phyloP scores from a whole-genome alignment of 2,797 vertebrate genomes.

The Odontamblyopus lacepedii region DNA sequence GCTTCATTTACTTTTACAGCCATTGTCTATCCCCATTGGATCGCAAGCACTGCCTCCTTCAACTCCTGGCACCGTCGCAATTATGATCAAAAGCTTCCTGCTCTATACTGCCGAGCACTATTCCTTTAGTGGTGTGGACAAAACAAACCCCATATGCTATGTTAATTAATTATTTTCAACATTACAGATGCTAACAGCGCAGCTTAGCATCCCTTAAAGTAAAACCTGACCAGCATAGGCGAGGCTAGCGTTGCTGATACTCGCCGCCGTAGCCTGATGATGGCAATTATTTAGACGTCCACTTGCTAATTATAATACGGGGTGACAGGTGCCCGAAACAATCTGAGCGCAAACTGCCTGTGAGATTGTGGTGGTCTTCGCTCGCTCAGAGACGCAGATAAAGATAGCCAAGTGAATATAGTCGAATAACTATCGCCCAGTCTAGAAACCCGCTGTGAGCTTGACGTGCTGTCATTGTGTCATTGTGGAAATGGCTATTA shows the following conservation, averaged over 20 bases:
- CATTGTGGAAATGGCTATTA: too few species aligned
- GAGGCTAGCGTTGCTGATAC: conserved; percentile 56
- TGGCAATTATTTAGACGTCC: conserved; percentile 76
- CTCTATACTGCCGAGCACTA: conserved; percentile 24
- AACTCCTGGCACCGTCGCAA: conserved; percentile 57
- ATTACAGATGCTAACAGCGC: conserved; percentile 61
- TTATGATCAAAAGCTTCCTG: conserved; percentile 61
- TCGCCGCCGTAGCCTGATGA: conserved; percentile 61
- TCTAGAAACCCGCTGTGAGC: too few species aligned
- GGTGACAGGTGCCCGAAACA: conserved; percentile 78
- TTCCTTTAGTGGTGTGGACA: conserved; percentile 57
- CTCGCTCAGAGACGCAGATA: conserved; percentile 59
- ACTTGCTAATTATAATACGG: conserved; percentile 74
- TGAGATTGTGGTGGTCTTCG: conserved; percentile 61
- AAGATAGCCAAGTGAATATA: conserved; percentile 57
- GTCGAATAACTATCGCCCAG: too few species aligned
- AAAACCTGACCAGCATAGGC: conserved; percentile 50
- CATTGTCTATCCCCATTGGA: conserved; percentile 49
- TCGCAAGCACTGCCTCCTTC: conserved; percentile 52
- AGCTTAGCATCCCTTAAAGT: conserved; percentile 67
- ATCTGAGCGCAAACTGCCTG: conserved; percentile 67
- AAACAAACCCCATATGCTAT: conserved; percentile 58
- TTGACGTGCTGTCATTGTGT: too few species aligned
- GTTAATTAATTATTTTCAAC: conserved; percentile 66
- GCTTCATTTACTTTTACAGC: conserved; percentile 70